These are phyloP conservation scores for Phthorimaea operculella DNA, from an alignment of 1,140 invertebrate genomes.

Conservation along the genomic window DNA sequence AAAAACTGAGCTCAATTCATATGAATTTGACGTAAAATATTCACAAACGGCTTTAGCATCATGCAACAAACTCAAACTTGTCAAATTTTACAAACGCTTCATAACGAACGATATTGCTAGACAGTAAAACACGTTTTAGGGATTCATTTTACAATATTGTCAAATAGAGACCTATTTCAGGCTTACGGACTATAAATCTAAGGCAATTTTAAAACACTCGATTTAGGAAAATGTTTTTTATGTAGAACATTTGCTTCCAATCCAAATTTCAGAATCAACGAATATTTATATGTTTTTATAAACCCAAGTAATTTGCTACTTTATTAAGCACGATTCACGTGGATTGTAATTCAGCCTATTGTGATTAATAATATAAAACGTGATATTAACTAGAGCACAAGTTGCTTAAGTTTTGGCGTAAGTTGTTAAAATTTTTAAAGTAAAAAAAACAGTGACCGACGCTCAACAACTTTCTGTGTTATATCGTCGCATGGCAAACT, in stretches of 20 bases:
- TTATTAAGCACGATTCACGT: constrained; percentile 30
- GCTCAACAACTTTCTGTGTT: too few species aligned
- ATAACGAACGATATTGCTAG: too few species aligned
- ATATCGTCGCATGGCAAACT: too few species aligned
- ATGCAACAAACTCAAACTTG: too few species aligned
- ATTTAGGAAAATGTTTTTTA: constrained; percentile 30
- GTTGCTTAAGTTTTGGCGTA: constrained; percentile 21
- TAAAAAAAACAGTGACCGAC: too few species aligned
- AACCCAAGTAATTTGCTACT: constrained; percentile 21
- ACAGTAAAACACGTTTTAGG: too few species aligned
- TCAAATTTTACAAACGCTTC: too few species aligned
- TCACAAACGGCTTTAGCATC: too few species aligned
- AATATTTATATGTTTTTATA: constrained; percentile 63
- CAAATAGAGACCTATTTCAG: too few species aligned
- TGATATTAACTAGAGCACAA: constrained; percentile 21
- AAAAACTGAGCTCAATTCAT: too few species aligned
- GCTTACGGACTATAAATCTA: constrained; percentile 10
- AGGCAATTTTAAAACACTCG: constrained; percentile 28
- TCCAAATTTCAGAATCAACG: constrained; percentile 61
- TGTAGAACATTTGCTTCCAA: constrained; percentile 53
- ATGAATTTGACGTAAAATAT: too few species aligned
- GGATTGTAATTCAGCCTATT: constrained; percentile 31
- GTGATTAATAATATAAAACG: constrained; percentile 27
- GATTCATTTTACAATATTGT: too few species aligned
- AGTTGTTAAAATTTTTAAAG: constrained; percentile 21